These are phyloP conservation scores for Ochropacha duplaris DNA, from an alignment of 2,888 invertebrate species.

Conservation along the genomic window DNA sequence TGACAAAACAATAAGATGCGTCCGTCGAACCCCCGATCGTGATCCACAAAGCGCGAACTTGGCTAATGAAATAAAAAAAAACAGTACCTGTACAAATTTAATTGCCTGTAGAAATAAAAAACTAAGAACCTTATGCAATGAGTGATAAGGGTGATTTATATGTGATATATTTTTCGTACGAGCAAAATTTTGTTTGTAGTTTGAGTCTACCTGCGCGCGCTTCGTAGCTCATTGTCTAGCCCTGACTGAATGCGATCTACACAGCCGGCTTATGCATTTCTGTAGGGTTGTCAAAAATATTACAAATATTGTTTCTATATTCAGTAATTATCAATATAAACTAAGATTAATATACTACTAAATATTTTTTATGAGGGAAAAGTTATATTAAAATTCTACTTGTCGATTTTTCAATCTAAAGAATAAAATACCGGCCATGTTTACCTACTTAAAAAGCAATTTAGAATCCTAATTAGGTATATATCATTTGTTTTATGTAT, in stretches of 20 bases:
- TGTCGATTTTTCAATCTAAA: too few species aligned
- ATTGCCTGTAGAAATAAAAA: slow-evolving; percentile 2
- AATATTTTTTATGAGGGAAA: too few species aligned
- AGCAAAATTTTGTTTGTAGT: slow-evolving; percentile 9
- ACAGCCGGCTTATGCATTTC: slow-evolving; percentile 69
- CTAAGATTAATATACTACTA: too few species aligned
- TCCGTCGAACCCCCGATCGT: slow-evolving; percentile 73
- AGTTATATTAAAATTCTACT: too few species aligned
- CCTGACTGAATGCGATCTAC: slow-evolving; percentile 65
- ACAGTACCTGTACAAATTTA: slow-evolving; percentile 62
- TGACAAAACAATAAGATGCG: slow-evolving; percentile 78
- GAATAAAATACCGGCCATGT: neutral
- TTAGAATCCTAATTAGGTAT: neutral
- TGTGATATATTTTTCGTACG: neutral
- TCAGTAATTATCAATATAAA: slow-evolving; percentile 12
- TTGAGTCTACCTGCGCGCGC: slow-evolving; percentile 75
- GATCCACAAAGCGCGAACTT: slow-evolving; percentile 80
- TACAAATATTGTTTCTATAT: neutral
- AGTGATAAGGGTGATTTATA: slow-evolving; percentile 29
- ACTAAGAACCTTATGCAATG: slow-evolving; percentile 23
- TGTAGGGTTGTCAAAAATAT: slow-evolving; percentile 62
- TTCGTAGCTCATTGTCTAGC: slow-evolving; percentile 76
- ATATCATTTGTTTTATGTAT: neutral
- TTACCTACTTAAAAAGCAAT: neutral
- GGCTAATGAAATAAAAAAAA: slow-evolving; percentile 80